These are phyloP conservation scores for Sisyra terminalis DNA, from an alignment of 2,888 invertebrate genomes.

Conservation along the genomic window DNA sequence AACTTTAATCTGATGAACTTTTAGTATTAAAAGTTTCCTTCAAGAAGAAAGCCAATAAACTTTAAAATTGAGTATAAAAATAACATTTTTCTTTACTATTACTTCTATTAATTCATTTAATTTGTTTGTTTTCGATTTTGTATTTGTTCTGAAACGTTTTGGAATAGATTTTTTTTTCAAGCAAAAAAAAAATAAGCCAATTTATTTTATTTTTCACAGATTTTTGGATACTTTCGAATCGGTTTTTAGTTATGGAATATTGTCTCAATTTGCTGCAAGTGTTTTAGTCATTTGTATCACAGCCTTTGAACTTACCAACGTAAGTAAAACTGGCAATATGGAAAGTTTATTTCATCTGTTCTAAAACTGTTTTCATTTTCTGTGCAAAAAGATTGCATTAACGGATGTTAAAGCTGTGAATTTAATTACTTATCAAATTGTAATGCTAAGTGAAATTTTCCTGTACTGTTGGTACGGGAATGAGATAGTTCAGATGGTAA, in stretches of 20 bases:
- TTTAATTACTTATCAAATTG: slow-evolving; percentile 19
- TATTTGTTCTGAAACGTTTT: no score
- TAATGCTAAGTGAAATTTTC: slow-evolving; percentile 28
- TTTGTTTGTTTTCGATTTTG: no score
- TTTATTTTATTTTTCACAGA: slow-evolving; percentile 12
- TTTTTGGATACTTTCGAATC: slow-evolving; percentile 24
- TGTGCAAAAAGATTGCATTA: background rate
- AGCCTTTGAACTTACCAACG: slow-evolving; percentile 32
- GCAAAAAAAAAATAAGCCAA: background rate
- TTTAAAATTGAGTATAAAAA: no score
- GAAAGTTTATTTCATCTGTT: no score
- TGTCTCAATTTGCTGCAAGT: slow-evolving; percentile 29
- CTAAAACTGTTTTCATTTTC: background rate
- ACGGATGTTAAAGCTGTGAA: no score
- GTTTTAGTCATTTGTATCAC: slow-evolving; percentile 30
- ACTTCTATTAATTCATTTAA: no score
- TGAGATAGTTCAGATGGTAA: slow-evolving; percentile 29
- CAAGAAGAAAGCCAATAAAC: no score
- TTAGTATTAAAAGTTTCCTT: no score
- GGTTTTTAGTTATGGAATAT: slow-evolving; percentile 24
- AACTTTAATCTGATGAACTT: no score
- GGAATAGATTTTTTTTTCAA: no score
- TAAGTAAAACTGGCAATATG: no score
- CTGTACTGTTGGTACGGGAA: slow-evolving; percentile 32
- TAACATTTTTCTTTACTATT: no score